Conservation (phyloP, 2,888 invertebrate genomes). For the Drosophila picticornis region DNA sequence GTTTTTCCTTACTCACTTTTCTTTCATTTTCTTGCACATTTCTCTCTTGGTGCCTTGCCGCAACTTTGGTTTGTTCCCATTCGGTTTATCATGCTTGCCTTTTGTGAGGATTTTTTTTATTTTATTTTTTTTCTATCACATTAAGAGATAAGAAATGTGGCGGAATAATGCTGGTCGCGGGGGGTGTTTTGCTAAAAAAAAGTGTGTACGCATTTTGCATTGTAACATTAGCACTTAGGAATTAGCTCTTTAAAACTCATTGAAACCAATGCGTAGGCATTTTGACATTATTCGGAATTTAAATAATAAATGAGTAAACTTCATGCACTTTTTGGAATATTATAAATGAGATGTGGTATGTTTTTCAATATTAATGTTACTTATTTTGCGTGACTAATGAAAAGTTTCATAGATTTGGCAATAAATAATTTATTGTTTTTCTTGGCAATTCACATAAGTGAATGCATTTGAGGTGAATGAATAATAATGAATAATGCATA, state of each 20-base stretch:
- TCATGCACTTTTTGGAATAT: background rate
- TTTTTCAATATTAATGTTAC: background rate
- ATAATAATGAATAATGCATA: background rate
- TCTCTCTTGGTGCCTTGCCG: conserved; percentile 1
- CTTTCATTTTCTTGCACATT: conserved; percentile 1
- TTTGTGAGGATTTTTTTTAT: conserved; percentile 3
- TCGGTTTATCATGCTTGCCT: conserved; percentile 35
- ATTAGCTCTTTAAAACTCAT: conserved; percentile 4
- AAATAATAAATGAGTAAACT: background rate
- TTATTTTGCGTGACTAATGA: background rate
- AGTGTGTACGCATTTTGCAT: conserved; percentile 1
- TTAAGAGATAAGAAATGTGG: conserved; percentile 46
- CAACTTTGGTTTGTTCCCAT: conserved; percentile 16
- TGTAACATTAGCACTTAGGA: conserved; percentile 24
- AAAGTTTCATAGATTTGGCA: background rate
- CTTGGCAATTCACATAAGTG: background rate
- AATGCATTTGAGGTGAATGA: background rate
- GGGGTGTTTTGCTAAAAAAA: conserved; percentile 12
- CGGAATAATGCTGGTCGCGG: background rate
- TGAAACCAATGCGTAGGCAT: conserved; percentile 1
- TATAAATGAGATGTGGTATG: background rate
- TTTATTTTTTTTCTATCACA: conserved; percentile 10
- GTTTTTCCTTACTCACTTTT: conserved; percentile 1
- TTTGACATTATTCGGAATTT: background rate
- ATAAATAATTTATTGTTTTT: background rate